A percentile compares a stretch with the other conserved stretches of the same genome.
Conservation (phyloP, 2,888 invertebrate genomes). For the Lepidocyrtoides sp. region DNA sequence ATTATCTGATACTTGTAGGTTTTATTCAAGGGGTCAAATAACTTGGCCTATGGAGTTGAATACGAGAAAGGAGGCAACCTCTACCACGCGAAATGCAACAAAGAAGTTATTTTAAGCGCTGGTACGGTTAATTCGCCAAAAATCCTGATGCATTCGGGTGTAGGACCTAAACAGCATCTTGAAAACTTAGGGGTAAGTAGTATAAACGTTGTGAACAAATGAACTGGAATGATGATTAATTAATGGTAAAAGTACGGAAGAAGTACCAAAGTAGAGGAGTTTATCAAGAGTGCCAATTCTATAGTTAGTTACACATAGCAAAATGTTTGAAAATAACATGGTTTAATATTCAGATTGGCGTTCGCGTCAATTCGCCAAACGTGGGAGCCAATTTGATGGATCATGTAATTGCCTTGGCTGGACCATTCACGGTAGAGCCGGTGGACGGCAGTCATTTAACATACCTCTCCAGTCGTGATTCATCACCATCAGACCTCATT, state of each 20-base stretch:
- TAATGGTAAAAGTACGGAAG: too few relatives aligned
- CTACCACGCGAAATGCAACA: slow-evolving; percentile 78
- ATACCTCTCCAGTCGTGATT: slow-evolving; percentile 53
- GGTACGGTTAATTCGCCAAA: slow-evolving; percentile 81
- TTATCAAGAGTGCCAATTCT: too few relatives aligned
- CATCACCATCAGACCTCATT: slow-evolving; percentile 49
- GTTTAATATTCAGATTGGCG: slow-evolving; percentile 29
- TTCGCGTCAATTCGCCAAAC: slow-evolving; percentile 76
- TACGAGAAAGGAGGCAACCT: slow-evolving; percentile 79
- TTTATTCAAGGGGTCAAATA: slow-evolving; percentile 81
- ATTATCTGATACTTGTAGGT: slow-evolving; percentile 63
- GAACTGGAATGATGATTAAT: not conserved
- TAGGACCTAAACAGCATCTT: slow-evolving; percentile 81
- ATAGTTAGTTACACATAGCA: too few relatives aligned
- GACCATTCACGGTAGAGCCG: slow-evolving; percentile 79
- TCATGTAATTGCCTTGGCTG: slow-evolving; percentile 70
- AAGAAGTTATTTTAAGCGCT: slow-evolving; percentile 83
- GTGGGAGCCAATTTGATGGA: slow-evolving; percentile 83
- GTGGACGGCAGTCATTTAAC: slow-evolving; percentile 50
- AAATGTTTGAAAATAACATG: too few relatives aligned
- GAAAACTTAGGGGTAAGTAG: slow-evolving; percentile 73
- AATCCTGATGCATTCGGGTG: slow-evolving; percentile 83
- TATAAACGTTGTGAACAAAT: not conserved
- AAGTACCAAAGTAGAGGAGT: too few relatives aligned
- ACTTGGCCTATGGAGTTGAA: slow-evolving; percentile 83